Conservation (phyloP, 2,797 vertebrate species). For the Saxicola maurus region DNA sequence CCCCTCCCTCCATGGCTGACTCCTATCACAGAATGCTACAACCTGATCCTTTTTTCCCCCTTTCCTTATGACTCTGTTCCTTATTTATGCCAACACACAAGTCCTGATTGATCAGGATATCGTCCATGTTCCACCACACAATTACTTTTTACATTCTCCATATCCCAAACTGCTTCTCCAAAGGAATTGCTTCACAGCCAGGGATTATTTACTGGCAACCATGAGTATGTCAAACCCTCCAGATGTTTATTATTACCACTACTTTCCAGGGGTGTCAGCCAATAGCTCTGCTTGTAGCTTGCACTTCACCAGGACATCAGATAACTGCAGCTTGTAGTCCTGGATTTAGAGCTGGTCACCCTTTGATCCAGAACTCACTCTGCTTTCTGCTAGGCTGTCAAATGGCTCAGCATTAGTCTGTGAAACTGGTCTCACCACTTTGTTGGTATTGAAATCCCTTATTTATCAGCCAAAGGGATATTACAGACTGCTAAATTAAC, state of each 20-base stretch:
- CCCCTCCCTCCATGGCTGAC: background rate
- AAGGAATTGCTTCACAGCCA: background rate
- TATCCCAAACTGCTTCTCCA: background rate
- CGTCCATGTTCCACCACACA: background rate
- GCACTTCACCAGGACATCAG: background rate
- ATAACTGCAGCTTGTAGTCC: background rate
- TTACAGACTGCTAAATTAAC: background rate
- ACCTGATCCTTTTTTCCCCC: too few relatives aligned
- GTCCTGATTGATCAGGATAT: background rate
- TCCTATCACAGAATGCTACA: background rate
- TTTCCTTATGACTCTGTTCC: background rate
- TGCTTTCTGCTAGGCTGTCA: background rate
- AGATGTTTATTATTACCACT: slow-evolving; percentile 42
- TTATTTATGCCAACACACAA: background rate
- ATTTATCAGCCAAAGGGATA: background rate
- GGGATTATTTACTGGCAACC: slow-evolving; percentile 37
- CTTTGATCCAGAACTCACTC: background rate
- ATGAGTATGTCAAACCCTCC: slow-evolving; percentile 21
- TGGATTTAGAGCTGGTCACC: background rate
- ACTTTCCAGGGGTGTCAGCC: slow-evolving; percentile 35
- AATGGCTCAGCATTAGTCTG: background rate
- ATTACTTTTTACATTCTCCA: background rate
- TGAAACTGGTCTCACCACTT: background rate
- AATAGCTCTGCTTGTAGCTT: background rate
- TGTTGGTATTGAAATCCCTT: background rate